Base-by-base conservation (phyloP, 2,797 vertebrate species). In the Syndactyla subalaris region DNA sequence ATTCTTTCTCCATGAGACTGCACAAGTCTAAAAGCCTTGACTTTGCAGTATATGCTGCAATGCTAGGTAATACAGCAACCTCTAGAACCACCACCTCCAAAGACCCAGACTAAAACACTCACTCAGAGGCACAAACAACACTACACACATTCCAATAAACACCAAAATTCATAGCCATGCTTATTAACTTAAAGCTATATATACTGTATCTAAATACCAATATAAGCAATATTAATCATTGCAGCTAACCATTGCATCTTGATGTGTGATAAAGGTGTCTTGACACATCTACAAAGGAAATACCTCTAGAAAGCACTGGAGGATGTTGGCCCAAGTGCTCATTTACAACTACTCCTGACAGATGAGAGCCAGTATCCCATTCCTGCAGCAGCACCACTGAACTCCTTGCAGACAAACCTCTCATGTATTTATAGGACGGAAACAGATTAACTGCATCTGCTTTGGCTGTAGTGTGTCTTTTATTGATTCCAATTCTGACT, bases 111-210 rank as follows among this genome's bases (percentile, higher is more conserved):
- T 30, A 79, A 96, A 70, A 90, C 51, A 76, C 78, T 94, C 51
- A 76, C 81, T 94, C 67, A 75, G 93, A 95, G 92, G 85, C 79
- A 91, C 81, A 95, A 85, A 61, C 66, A 68, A 38, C 38, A 73
- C 26, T 63, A 46, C 7, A 45, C 46, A 91, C 88, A 81, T 34
- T 54, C 30, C 29, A 61, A 18, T 48, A 87, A 95, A 86, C 18
- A 36, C 19, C 68, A 80, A 97, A 96, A 97, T 94, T 93, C 85
- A 88, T 22, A 82, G 59, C 48, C 49, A 59, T 52, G 51, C 82
- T 93, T 92, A 96, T 95, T 94, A 97, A 90, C 83, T 93, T 92
- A 19, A 70, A 95, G 86, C 16, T 70, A 21, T 30, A 83, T 74
- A 95, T 88, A 71, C 36, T 30, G 77, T 52, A 74, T 67, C 78